Conservation (phyloP, 2,888 invertebrate species). For the Creontiades dilutus region DNA sequence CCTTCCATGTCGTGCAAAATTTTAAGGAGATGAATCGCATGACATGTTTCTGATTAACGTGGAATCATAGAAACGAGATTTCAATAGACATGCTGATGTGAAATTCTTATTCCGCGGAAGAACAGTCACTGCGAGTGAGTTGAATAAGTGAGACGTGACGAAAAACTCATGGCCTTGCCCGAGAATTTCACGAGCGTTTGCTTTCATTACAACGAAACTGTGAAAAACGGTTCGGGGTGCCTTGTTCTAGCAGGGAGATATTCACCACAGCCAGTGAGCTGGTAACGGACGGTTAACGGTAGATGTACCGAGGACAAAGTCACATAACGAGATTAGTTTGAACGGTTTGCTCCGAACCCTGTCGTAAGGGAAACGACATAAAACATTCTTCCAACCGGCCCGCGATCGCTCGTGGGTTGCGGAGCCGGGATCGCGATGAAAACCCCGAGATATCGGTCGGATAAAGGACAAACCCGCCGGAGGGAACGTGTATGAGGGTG, state of each 20-base stretch:
- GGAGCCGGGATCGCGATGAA: neutral
- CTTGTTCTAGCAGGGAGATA: neutral
- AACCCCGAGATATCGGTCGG: neutral
- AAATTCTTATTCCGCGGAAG: neutral
- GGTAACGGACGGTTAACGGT: constrained; percentile 12
- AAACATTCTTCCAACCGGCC: constrained; percentile 24
- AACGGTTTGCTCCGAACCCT: constrained; percentile 4
- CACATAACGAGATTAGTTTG: constrained; percentile 29
- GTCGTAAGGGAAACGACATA: neutral
- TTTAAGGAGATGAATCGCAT: no score
- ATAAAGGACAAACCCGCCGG: no score
- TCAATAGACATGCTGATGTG: no score
- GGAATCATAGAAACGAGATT: no score
- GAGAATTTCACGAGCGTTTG: constrained; percentile 21
- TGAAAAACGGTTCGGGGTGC: neutral
- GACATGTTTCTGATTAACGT: no score
- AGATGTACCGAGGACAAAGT: constrained; percentile 12
- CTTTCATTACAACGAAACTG: neutral
- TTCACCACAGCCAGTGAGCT: neutral
- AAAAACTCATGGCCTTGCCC: neutral
- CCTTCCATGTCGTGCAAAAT: no score
- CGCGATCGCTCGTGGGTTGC: neutral
- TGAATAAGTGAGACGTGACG: constrained; percentile 8
- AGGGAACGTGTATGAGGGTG: no score
- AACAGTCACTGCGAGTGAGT: neutral